Evolutionary conservation across 2,113 vertebrate genomes (phyloP).

Genomic region (Chaenocephalus aceratus): DNA sequence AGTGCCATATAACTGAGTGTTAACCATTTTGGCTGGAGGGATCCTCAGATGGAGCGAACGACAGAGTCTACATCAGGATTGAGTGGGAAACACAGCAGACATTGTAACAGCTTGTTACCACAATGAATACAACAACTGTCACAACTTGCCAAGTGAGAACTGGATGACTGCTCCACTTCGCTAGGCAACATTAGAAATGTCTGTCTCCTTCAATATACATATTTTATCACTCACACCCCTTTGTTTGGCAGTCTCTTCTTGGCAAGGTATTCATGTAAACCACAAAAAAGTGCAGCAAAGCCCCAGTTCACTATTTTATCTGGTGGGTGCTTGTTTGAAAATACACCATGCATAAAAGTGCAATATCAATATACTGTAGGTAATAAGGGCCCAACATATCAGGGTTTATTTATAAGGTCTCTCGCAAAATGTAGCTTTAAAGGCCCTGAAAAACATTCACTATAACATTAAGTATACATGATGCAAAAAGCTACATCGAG

Average conservation of each 20-base stretch:
- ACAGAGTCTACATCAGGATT: conserved; percentile 55
- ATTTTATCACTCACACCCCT: not conserved
- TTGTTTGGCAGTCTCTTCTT: conserved; percentile 9
- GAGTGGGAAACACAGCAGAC: conserved; percentile 39
- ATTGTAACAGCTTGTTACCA: conserved; percentile 50
- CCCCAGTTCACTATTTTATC: not conserved
- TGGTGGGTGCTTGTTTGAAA: too few relatives aligned
- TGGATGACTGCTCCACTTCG: conserved; percentile 30
- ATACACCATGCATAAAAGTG: too few relatives aligned
- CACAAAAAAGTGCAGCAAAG: not conserved
- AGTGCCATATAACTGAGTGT: conserved; percentile 44
- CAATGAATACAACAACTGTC: conserved; percentile 57
- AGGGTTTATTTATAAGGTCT: too few relatives aligned
- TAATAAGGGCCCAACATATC: not conserved
- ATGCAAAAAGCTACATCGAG: not conserved
- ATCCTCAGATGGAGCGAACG: conserved; percentile 41
- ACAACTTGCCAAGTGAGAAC: conserved; percentile 47
- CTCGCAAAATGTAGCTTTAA: not conserved
- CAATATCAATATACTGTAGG: too few relatives aligned
- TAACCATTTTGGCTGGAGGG: conserved; percentile 31
- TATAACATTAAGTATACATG: not conserved
- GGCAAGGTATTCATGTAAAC: not conserved
- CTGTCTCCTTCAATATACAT: conserved; percentile 17
- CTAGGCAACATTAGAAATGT: conserved; percentile 17
- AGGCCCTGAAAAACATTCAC: not conserved